phyloP scores from a whole-genome alignment of 53 echinoderm and acorn worm genomes.

The Holothuria scabra region DNA sequence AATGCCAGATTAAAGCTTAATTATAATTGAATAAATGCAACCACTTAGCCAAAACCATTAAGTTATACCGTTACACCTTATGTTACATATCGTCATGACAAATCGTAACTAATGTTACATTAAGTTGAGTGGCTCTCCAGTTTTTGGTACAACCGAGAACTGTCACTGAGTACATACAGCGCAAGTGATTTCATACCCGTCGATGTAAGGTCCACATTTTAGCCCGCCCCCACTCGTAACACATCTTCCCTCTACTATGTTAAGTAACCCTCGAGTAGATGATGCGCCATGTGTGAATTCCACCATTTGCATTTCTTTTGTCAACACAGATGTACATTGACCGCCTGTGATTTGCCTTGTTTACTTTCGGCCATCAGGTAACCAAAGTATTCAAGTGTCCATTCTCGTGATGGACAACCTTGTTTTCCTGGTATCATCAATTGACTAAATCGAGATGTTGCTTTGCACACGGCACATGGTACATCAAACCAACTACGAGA shows the following conservation, averaged over 20 bases:
- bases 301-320: background rate
- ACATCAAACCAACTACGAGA: background rate
- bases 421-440: constrained; percentile 42
- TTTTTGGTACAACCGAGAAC: too few relatives aligned
- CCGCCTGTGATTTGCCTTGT: background rate
- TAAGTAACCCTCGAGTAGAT: constrained; percentile 13
- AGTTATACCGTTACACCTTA: too few relatives aligned
- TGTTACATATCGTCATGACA: too few relatives aligned
- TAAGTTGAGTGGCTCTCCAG: too few relatives aligned
- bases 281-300: constrained; percentile 20
- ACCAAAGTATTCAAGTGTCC: constrained; percentile 43
- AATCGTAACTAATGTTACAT: too few relatives aligned
- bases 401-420: constrained; percentile 24
- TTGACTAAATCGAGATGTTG: constrained; percentile 2
- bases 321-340: constrained; percentile 51
- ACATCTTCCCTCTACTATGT: constrained; percentile 40
- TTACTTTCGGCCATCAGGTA: constrained; percentile 50
- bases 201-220: constrained; percentile 32
- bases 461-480: constrained; percentile 47
- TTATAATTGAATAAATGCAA: too few relatives aligned
- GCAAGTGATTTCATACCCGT: constrained; percentile 48
- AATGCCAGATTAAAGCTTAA: too few relatives aligned
- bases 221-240: constrained; percentile 23
- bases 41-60: too few relatives aligned
- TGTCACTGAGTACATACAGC: too few relatives aligned